Evolutionary conservation across 64 coral and sea anemone genomes (phyloP).

Genomic region (Actinia equina): DNA sequence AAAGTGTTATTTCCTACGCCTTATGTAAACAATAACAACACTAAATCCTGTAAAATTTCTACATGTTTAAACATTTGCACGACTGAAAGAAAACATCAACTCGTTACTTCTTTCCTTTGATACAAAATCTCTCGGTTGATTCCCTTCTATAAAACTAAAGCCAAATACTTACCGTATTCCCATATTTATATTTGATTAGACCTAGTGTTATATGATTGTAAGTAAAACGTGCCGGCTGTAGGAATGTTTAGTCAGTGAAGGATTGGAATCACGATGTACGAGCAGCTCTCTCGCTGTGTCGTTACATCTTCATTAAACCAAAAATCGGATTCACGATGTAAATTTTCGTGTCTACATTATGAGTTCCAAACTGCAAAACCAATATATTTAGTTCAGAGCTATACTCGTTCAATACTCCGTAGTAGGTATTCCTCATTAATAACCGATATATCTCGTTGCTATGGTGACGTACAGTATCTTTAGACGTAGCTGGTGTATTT

Average conservation of each 20-base stretch:
- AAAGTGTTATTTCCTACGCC: not conserved
- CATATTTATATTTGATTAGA: not conserved
- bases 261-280: too few species aligned
- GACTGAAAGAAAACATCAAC: not conserved
- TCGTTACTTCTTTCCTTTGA: not conserved
- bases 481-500: not conserved
- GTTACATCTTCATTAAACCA: not conserved
- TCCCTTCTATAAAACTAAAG: not conserved
- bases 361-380: not conserved
- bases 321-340: not conserved
- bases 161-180: not conserved
- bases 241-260: not conserved
- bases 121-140: not conserved
- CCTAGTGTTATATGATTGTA: not conserved
- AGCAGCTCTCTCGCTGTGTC: not conserved
- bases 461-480: not conserved
- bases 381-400: not conserved
- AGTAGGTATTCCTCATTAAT: not conserved
- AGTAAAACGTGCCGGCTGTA: not conserved
- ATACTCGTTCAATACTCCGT: not conserved
- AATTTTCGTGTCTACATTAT: not conserved
- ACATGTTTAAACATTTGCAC: slow-evolving; percentile 1
- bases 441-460: not conserved
- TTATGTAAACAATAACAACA: not conserved
- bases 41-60: not conserved